Evolutionary conservation across 1,140 invertebrate species (phyloP).

Genomic region (Pseudobourletiella spinata): DNA sequence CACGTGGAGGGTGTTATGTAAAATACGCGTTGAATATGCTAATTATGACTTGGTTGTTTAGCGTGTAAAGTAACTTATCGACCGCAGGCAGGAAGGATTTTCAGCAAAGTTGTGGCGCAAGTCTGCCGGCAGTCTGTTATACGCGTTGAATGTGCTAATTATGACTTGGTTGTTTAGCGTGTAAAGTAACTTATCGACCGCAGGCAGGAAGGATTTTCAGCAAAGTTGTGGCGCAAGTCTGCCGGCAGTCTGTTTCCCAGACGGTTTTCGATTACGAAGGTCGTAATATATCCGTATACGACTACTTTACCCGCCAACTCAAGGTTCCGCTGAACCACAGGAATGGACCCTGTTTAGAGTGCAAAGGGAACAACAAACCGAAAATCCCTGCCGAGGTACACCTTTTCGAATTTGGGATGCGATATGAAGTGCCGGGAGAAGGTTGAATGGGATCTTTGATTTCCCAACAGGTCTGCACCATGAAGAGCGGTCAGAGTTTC

Average conservation of each 20-base stretch:
- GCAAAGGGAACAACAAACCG: constrained; percentile 7
- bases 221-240: constrained; percentile 3
- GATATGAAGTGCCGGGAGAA: too few species aligned
- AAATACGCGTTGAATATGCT: too few species aligned
- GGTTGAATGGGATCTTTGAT: too few species aligned
- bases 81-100: neutral
- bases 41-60: too few species aligned
- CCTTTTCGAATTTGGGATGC: too few species aligned
- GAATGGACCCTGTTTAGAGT: constrained; percentile 16
- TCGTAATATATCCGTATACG: constrained; percentile 5
- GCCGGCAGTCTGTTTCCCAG: neutral
- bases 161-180: too few species aligned
- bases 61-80: constrained; percentile 23
- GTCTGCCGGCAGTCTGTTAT: neutral
- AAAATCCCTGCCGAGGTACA: constrained; percentile 24
- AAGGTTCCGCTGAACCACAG: neutral
- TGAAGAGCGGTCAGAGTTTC: constrained; percentile 26
- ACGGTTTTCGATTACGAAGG: constrained; percentile 12
- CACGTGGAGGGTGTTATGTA: too few species aligned
- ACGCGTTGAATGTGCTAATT: too few species aligned
- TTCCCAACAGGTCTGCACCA: constrained; percentile 15
- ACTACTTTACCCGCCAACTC: constrained; percentile 16
- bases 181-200: constrained; percentile 20
- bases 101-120: constrained; percentile 9
- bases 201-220: constrained; percentile 2